A percentile compares a stretch with the other conserved stretches of the same genome.
phyloP scores from a whole-genome alignment of 2,797 vertebrate genomes.

The Antennarius maculatus region DNA sequence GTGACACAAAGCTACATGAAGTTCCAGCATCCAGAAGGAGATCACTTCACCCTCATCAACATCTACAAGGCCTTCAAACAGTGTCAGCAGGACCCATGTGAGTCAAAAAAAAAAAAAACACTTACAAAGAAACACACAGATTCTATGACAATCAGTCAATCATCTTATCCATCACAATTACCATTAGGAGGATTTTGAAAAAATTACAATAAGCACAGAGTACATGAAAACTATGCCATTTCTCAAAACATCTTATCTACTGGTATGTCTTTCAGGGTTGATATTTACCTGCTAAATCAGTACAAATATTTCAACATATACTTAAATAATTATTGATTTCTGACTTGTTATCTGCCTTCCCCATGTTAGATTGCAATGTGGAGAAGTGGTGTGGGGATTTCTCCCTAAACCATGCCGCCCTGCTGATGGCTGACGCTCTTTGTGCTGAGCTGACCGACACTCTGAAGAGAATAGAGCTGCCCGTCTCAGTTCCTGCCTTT shows the following conservation, averaged over 20 bases:
- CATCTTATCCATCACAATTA: not conserved
- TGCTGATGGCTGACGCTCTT: conserved; percentile 83
- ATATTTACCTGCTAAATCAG: not conserved
- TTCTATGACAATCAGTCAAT: not conserved
- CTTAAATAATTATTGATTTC: conserved; percentile 32
- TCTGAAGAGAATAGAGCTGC: conserved; percentile 87
- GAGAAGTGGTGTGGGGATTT: conserved; percentile 88
- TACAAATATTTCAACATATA: not conserved
- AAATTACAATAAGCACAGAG: not conserved
- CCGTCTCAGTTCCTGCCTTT: conserved; percentile 85
- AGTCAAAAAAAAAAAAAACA: conserved; percentile 21
- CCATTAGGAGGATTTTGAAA: not conserved
- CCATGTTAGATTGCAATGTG: conserved; percentile 59
- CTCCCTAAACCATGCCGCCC: conserved; percentile 83
- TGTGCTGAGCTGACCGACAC: conserved; percentile 84
- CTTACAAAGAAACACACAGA: not conserved
- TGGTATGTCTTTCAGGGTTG: too few species aligned
- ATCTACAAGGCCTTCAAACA: conserved; percentile 88
- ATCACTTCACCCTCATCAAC: conserved; percentile 92
- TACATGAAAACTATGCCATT: not conserved
- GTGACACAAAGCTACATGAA: conserved; percentile 75
- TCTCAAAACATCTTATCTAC: too few species aligned
- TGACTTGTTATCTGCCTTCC: not conserved
- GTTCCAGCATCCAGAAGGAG: conserved; percentile 89
- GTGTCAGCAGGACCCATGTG: conserved; percentile 79